Evolutionary conservation across 2,797 vertebrate genomes (phyloP), one percentile per base, ranked within the genome.

Genomic region (Carduelis carduelis): DNA sequence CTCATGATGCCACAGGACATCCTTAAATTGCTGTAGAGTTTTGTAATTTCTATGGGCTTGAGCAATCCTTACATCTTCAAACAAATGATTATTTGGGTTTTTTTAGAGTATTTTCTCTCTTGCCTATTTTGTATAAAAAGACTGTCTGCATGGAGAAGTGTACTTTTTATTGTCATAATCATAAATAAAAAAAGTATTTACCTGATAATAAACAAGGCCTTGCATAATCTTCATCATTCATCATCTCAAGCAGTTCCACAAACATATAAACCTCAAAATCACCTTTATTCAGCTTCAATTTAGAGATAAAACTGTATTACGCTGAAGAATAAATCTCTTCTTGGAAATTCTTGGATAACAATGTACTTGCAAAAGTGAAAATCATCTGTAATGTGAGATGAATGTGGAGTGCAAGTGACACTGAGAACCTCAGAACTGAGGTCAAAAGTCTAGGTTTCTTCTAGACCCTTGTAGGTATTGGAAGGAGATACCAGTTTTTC

Each of bases 11-110:
- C 35, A 30, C 37, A 64, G 28, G 16, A 46, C 5, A 85, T 24
- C 32, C 11, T 44, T 75, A 78, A 85, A 65, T 8, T 76, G 20
- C 4, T 10, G 13, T 10, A 9, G 14, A 49, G 4, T 59, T 91
- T 37, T 85, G 19, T 24, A 32, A 57, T 66, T 79, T 20, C 9
- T 35, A 22, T 12, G 9, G 53, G n/a, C 14, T 32, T 55, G 14
- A 65, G 8, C 4, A 65, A 11, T 35, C 26, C 7, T 82, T 63
- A 23, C 9, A 34, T 12, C 5, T 26, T 47, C 18, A 84, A 44
- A 14, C 0, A 2, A 57, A 55, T 3, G 3, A 81, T 27, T 46
- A 6, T 52, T 65, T 24, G 28, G 0, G 0, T 0, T 35, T 82
- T 68, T 39, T 41, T 15, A 1, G 7, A 64, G 4, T 13, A 23